Percentiles rank a stretch among this genome's conserved stretches.
phyloP scores from a whole-genome alignment of 2,888 invertebrate genomes.

The Dinocampus coccinellae region DNA sequence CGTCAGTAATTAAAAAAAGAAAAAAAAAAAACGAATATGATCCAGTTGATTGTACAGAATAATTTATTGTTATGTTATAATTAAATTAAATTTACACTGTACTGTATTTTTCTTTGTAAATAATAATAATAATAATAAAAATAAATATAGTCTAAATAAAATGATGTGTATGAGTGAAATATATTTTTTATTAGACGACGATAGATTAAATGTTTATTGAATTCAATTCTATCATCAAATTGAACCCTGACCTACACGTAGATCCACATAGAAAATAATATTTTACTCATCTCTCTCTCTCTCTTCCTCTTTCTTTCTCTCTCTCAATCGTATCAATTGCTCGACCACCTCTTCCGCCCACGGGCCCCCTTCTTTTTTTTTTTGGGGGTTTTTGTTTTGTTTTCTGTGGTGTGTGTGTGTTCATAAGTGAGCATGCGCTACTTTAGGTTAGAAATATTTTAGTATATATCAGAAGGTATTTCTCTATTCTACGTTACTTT shows the following conservation, averaged over 20 bases:
- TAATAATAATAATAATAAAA: not conserved
- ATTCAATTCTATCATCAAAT: not conserved
- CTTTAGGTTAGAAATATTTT: not conserved
- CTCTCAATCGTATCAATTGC: too few species aligned
- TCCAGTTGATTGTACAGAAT: slow-evolving; percentile 24
- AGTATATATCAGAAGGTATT: not conserved
- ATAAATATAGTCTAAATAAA: too few species aligned
- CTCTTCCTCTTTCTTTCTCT: not conserved
- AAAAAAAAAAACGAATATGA: slow-evolving; percentile 12
- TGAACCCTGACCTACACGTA: slow-evolving; percentile 12
- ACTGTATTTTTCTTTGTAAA: not conserved
- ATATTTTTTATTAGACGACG: not conserved
- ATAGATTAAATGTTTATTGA: not conserved
- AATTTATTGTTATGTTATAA: not conserved
- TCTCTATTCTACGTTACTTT: slow-evolving; percentile 5
- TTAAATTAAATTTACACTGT: slow-evolving; percentile 6
- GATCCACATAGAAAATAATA: slow-evolving; percentile 1
- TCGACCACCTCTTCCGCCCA: too few species aligned
- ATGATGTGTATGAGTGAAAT: too few species aligned
- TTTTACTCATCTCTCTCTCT: not conserved
- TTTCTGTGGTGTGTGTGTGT: too few species aligned
- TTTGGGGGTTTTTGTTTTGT: too few species aligned
- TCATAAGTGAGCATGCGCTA: not conserved
- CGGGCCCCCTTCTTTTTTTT: too few species aligned
- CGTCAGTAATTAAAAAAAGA: not conserved